phyloP scores from a whole-genome alignment of 2,888 invertebrate genomes.

The Sclerodermus sp. region DNA sequence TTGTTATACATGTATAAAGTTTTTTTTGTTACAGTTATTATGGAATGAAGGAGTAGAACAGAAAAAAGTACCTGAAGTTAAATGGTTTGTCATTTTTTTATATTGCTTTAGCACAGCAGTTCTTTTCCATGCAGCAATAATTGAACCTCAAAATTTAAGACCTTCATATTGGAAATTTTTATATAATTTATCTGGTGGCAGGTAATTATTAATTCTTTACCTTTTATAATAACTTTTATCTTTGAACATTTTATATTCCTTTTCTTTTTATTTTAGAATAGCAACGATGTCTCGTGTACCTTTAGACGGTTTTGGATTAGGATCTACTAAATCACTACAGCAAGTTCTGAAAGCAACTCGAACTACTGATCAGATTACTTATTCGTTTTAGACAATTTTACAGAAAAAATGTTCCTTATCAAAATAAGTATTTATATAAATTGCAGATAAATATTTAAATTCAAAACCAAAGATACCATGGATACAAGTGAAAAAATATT shows the following conservation, averaged over 20 bases:
- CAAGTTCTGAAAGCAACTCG: conserved; percentile 58
- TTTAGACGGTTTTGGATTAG: conserved; percentile 66
- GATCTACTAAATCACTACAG: conserved; percentile 60
- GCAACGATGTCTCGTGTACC: conserved; percentile 63
- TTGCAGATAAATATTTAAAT: background rate
- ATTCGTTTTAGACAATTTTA: conserved; percentile 43
- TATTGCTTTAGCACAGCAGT: conserved; percentile 78
- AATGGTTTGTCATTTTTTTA: conserved; percentile 70
- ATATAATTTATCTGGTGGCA: conserved; percentile 71
- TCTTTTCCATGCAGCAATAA: conserved; percentile 75
- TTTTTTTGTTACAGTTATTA: conserved; percentile 62
- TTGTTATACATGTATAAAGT: background rate
- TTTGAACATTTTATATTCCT: conserved; percentile 1
- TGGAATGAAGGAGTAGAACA: conserved; percentile 72
- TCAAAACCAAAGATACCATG: conserved; percentile 19
- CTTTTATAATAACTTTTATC: background rate
- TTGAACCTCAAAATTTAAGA: conserved; percentile 78
- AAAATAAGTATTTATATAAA: conserved; percentile 2
- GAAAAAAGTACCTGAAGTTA: conserved; percentile 68
- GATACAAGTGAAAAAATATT: background rate
- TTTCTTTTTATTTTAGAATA: conserved; percentile 58
- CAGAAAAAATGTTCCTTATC: background rate
- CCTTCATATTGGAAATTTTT: conserved; percentile 85
- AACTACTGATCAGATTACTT: conserved; percentile 48
- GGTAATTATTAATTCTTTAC: conserved; percentile 52